These are phyloP conservation scores for Plotosus lineatus DNA, from an alignment of 2,113 vertebrate species.

Conservation along the genomic window DNA sequence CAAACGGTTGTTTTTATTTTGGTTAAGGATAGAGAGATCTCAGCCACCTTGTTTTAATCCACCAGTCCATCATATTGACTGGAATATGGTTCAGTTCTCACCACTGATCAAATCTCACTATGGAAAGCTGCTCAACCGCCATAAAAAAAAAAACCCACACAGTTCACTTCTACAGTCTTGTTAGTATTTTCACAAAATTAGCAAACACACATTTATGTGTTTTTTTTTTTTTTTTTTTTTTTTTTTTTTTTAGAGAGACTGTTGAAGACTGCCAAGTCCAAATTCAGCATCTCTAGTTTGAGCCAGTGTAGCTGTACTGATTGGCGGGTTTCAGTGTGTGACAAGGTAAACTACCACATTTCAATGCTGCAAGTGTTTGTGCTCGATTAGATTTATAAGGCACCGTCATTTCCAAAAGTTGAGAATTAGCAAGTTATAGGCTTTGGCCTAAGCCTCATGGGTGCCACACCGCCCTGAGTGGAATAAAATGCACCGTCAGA, in stretches of 20 bases:
- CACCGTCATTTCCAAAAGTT: conserved; percentile 56
- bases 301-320: conserved; percentile 34
- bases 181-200: conserved; percentile 63
- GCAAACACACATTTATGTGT: conserved; percentile 52
- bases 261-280: conserved; percentile 38
- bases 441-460: conserved; percentile 52
- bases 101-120: not conserved
- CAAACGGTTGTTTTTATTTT: not conserved
- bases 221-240: too few species aligned
- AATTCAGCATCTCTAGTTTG: conserved; percentile 43
- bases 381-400: conserved; percentile 62
- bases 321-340: conserved; percentile 27
- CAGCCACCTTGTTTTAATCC: not conserved
- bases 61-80: not conserved
- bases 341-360: conserved; percentile 42
- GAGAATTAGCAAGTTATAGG: conserved; percentile 62
- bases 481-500: conserved; percentile 65
- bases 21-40: not conserved
- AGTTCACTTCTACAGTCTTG: not conserved
- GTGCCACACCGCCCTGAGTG: conserved; percentile 52
- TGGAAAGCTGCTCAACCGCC: not conserved
- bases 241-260: conserved; percentile 5
- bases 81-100: not conserved
- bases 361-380: conserved; percentile 55
- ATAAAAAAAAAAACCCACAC: not conserved